Base-by-base conservation (phyloP, 2,797 vertebrate genomes). In the Ptychobarbus kaznakovi region DNA sequence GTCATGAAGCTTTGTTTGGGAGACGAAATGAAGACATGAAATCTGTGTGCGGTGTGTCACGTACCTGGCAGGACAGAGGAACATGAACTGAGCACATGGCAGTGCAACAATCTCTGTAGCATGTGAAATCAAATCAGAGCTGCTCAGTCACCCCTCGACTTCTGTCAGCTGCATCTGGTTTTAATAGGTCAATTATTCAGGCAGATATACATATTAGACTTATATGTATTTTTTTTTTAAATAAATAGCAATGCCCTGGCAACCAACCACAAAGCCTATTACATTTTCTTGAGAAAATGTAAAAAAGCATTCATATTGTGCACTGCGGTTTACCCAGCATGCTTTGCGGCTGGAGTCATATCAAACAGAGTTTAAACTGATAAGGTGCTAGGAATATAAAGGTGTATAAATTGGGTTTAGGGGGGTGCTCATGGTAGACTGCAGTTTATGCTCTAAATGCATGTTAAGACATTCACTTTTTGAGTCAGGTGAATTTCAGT, bases 121-220 rank as follows among this genome's bases (percentile, higher is more conserved):
- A 79, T 80, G 65, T 83, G 73, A 28, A 28, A 77, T 80, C 66
- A 85, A 79, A 87, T 42, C 20, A 25, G 58, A 66, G 61, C 49
- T 35, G 75, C 46, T 35, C n/a, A 13, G 51, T 80, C 79, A 73
- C 58, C 9, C 2, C 15, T 66, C 32, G 16, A 25, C 42, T 25
- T 28, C 25, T 42, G 66, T 38, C 15, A 66, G 13, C 25, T 35
- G 13, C 6, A 16, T 32, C 1, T 32, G 13, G 28, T 63, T 63
- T 6, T 63, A 63, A 63, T 15, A 15, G 12, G 25, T 28, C 2
- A 13, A 25, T 28, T 28, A 28, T 63, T 28, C 11, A 28, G 25
- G 25, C 13, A 63, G 13, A 51, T 16, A 51, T n/a, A 58, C 1
- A 63, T 28, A 63, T 61, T 22, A 22, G 53, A 8, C 18, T 56